phyloP scores from a whole-genome alignment of 2,113 vertebrate species.

The Tachysurus fulvidraco region DNA sequence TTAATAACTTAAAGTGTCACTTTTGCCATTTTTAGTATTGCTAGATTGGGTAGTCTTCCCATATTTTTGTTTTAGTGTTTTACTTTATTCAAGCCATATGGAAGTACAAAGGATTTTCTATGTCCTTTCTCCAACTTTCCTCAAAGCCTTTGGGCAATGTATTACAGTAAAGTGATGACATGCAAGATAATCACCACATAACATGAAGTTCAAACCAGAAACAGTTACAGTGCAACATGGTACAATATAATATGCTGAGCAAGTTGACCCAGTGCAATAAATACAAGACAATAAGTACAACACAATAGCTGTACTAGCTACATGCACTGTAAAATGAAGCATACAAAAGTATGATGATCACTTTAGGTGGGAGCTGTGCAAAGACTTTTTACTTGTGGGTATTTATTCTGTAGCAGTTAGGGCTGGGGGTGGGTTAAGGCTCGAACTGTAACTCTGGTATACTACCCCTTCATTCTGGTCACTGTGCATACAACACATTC shows the following conservation, averaged over 20 bases:
- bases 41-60: not conserved
- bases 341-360: not conserved
- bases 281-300: not conserved
- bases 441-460: not conserved
- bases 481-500: conserved; percentile 27
- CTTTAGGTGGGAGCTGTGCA: not conserved
- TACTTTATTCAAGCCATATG: not conserved
- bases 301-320: not conserved
- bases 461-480: not conserved
- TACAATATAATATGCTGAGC: not conserved
- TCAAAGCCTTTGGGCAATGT: not conserved
- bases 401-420: not conserved
- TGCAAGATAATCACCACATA: not conserved
- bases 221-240: not conserved
- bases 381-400: not conserved
- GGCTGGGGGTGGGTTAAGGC: not conserved
- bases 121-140: no score
- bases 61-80: not conserved
- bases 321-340: not conserved
- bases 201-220: not conserved
- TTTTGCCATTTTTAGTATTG: no score
- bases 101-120: not conserved
- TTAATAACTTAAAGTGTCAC: not conserved
- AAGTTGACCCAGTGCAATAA: not conserved
- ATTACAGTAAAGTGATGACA: not conserved